Conservation (phyloP, 2,888 invertebrate species). For the Imbricaverruca yamaguchii region DNA sequence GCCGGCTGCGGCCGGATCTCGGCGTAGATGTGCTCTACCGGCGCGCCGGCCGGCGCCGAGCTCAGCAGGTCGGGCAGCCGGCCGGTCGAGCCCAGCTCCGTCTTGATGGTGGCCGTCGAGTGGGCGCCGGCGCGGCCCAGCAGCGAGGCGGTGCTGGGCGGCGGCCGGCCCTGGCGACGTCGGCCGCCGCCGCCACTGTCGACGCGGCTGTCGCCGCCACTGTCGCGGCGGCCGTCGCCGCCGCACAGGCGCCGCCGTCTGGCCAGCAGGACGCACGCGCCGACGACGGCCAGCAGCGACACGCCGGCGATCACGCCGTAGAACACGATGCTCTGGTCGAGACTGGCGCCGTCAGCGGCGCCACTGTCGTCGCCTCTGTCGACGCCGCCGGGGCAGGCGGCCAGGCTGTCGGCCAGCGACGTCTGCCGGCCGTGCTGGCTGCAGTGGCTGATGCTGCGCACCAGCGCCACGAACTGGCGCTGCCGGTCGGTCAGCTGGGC, state of each 20-base stretch:
- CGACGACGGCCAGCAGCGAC: not conserved
- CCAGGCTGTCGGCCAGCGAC: not conserved
- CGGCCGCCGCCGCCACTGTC: not conserved
- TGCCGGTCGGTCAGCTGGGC: not conserved
- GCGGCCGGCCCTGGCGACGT: not conserved
- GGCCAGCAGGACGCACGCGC: not conserved
- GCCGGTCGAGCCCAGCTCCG: not conserved
- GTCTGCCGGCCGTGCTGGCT: not conserved
- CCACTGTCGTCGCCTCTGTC: not conserved
- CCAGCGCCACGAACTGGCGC: not conserved
- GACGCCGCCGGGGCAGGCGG: not conserved
- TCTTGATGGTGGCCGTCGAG: not conserved
- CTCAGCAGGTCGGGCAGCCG: not conserved
- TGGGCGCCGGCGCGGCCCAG: not conserved
- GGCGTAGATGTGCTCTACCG: slow-evolving; percentile 1
- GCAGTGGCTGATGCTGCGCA: not conserved
- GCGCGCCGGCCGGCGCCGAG: not conserved
- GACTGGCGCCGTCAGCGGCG: not conserved
- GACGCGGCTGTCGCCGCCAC: not conserved
- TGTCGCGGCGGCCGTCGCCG: not conserved
- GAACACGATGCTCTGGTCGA: not conserved
- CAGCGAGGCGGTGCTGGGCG: not conserved
- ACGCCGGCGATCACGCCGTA: slow-evolving; percentile 8
- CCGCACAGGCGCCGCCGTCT: not conserved
- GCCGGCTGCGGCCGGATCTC: slow-evolving; percentile 1